Evolutionary conservation across 2,888 invertebrate genomes (phyloP), one percentile per base, ranked within the genome.

Genomic region (Agrilus cyanescens): DNA sequence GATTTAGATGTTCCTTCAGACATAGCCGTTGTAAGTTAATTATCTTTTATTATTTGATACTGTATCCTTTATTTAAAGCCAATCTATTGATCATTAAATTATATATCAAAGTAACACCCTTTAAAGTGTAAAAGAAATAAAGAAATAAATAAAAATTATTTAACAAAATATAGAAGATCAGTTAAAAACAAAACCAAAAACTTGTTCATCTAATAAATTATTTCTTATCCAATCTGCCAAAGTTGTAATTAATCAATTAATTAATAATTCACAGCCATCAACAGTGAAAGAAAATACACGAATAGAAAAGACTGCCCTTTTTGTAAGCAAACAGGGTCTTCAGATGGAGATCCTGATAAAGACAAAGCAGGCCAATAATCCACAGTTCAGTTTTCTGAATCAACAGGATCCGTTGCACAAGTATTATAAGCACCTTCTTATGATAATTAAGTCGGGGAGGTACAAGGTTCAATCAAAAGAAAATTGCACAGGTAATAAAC

Each of bases 261-360:
- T 13, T 14, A 32, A 48, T 51, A 51, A 49, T 55, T 63, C 62
- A 32, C 67, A 94, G 90, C 95, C 95, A 0, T 81, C 82, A 50
- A 83, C 84, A 4, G 75, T 82, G 57, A 95, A 94, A 64, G 79
- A 85, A 56, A 88, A 93, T 63, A 85, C 88, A 12, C 87, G 97
- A 48, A 94, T 98, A 56, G 94, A 95, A 60, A 94, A 93, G 68
- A 99, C 91, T 1, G 88, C 90, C 1, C 72, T 81, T 53, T 91
- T 91, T 66, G 87, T 91, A 53, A 82, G 82, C 53, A 75, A 79
- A 38, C 94, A 96, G 61, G 97, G 97, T 0, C 77, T 83, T 6
- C 98, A 98, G 69, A 96, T 98, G 96, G 98, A 98, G 71, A 95
- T 98, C 53, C 75, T 98, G 10, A 83, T 98, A 52, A 97, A 97